Evolutionary conservation across 2,113 vertebrate species (phyloP).

Genomic region (Microtus richardsoni): DNA sequence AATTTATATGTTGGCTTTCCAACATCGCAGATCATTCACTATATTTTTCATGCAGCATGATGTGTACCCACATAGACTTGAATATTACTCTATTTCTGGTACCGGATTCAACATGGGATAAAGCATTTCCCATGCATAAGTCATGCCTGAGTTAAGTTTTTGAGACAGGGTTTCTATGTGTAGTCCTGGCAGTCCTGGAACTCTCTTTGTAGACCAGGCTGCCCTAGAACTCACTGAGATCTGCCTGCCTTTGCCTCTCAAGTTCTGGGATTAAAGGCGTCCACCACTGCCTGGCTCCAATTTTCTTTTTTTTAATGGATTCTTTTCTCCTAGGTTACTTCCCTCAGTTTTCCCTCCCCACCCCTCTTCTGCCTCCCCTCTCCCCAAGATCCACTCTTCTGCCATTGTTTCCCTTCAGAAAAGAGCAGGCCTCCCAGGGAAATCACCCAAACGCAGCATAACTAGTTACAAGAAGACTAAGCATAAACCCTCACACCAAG

Average conservation of each 20-base stretch:
- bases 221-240: too few species aligned
- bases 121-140: neutral
- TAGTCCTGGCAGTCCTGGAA: too few species aligned
- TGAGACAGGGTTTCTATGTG: too few species aligned
- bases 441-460: neutral
- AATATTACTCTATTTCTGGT: constrained; percentile 38
- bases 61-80: neutral
- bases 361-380: accelerated
- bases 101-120: constrained; percentile 20
- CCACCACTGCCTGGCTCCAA: neutral
- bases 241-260: too few species aligned
- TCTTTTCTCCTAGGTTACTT: neutral
- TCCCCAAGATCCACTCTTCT: neutral
- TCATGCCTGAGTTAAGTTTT: neutral
- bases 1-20: constrained; percentile 17
- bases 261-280: too few species aligned
- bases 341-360: neutral
- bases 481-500: neutral
- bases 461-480: neutral
- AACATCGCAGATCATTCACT: constrained; percentile 34
- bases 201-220: too few species aligned
- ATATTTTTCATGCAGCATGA: neutral
- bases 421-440: neutral
- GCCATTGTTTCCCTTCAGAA: neutral
- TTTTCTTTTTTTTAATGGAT: neutral